These are phyloP conservation scores for Pogona vitticeps DNA, from an alignment of 2,113 vertebrate species.

Conservation along the genomic window DNA sequence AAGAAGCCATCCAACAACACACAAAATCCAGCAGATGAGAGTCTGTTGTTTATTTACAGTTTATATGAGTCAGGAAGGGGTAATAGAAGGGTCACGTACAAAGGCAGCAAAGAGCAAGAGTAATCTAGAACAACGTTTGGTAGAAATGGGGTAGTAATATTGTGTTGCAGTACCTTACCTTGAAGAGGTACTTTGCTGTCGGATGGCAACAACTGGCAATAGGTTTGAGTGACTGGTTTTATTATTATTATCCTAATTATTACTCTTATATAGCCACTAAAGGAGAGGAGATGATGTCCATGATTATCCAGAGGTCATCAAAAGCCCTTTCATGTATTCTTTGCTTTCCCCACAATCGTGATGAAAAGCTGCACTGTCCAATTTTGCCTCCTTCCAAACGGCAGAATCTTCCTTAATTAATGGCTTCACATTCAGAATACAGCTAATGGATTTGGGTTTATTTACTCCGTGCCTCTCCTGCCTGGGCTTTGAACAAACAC, in stretches of 20 bases:
- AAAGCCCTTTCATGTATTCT: background rate
- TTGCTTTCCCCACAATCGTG: background rate
- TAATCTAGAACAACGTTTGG: background rate
- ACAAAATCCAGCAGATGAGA: too few relatives aligned
- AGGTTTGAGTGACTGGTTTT: background rate
- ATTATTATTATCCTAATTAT: too few relatives aligned
- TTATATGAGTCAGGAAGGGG: background rate
- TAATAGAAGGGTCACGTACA: background rate
- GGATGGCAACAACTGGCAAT: background rate
- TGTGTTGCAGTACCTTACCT: background rate
- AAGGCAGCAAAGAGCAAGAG: background rate
- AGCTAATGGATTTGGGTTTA: background rate
- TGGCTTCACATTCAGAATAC: background rate
- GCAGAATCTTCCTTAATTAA: background rate
- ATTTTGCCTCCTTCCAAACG: background rate
- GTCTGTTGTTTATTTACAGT: background rate
- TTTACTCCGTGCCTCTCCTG: background rate
- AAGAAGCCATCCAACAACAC: background rate
- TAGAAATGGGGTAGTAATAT: background rate
- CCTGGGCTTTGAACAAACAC: background rate
- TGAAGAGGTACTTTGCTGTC: background rate
- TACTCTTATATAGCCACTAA: background rate
- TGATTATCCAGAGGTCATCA: background rate
- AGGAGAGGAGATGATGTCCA: background rate
- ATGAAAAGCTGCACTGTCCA: background rate